Conservation (phyloP, 2,113 vertebrate genomes). For the Chloropsis hardwickii region DNA sequence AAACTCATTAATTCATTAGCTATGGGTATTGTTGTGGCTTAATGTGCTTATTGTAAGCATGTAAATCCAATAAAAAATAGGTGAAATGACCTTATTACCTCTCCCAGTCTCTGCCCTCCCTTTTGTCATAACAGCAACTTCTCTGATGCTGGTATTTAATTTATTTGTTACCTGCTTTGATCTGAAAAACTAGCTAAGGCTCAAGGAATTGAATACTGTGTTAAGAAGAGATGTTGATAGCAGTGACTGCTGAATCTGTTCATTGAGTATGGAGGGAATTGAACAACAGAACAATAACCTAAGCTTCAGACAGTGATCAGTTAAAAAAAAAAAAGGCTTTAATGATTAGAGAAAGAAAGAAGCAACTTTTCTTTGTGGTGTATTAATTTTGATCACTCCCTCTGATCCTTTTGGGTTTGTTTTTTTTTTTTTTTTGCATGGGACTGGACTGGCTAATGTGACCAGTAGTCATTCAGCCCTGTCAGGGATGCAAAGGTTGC, state of each 20-base stretch:
- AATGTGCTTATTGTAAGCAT: not conserved
- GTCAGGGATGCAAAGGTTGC: too few species aligned
- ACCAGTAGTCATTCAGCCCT: not conserved
- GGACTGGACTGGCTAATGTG: not conserved
- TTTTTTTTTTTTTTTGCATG: not conserved
- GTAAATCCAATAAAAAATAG: not conserved
- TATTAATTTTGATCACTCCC: not conserved
- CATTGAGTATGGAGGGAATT: not conserved
- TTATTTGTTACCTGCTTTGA: not conserved
- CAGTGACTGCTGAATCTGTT: not conserved
- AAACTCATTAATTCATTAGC: not conserved
- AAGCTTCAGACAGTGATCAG: not conserved
- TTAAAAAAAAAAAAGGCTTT: not conserved
- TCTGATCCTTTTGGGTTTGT: not conserved
- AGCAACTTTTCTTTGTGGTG: not conserved
- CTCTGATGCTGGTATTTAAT: not conserved
- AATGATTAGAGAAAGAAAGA: not conserved
- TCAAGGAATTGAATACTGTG: not conserved
- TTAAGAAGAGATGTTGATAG: not conserved
- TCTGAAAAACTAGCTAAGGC: not conserved
- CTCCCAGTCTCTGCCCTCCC: accelerated
- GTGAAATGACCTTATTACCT: not conserved
- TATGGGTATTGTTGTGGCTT: not conserved
- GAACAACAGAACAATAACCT: not conserved
- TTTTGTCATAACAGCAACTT: not conserved